A percentile compares a stretch with the other conserved stretches of the same genome.
phyloP scores from a whole-genome alignment of 2,113 vertebrate genomes.

The Psilopsiagon aymara region DNA sequence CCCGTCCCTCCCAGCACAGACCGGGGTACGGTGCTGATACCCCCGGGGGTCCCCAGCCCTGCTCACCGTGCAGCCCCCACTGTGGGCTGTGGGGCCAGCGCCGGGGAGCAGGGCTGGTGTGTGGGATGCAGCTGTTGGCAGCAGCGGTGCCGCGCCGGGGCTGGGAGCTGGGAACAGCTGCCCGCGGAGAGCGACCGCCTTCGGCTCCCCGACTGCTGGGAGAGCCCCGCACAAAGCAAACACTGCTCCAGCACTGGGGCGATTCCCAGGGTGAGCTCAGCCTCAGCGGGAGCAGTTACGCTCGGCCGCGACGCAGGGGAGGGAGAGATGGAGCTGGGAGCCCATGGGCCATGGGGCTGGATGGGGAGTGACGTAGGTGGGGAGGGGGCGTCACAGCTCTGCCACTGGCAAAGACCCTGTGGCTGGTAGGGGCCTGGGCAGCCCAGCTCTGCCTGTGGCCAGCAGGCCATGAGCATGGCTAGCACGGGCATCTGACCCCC shows the following conservation, averaged over 20 bases:
- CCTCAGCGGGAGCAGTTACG: not conserved
- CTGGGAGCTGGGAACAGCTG: slow-evolving; percentile 48
- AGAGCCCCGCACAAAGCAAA: not conserved
- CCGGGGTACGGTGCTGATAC: not conserved
- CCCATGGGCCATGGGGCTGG: not conserved
- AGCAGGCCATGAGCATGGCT: not conserved
- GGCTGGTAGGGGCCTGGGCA: not conserved
- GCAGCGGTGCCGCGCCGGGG: not conserved
- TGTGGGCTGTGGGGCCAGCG: not conserved
- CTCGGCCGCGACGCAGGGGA: not conserved
- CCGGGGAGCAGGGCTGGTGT: not conserved
- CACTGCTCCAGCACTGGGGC: not conserved
- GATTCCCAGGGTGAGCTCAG: not conserved
- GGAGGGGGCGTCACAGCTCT: not conserved
- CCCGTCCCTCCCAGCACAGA: not conserved
- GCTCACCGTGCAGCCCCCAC: not conserved
- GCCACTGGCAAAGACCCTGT: not conserved
- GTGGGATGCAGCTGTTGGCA: slow-evolving; percentile 54
- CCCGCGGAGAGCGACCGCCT: not conserved
- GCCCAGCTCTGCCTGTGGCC: not conserved
- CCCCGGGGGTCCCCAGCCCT: not conserved
- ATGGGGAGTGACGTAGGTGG: not conserved
- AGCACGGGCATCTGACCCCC: not conserved
- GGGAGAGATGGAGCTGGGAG: not conserved
- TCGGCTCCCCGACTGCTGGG: not conserved